Conservation (phyloP, 2,113 vertebrate genomes). For the Apodemus speciosus region DNA sequence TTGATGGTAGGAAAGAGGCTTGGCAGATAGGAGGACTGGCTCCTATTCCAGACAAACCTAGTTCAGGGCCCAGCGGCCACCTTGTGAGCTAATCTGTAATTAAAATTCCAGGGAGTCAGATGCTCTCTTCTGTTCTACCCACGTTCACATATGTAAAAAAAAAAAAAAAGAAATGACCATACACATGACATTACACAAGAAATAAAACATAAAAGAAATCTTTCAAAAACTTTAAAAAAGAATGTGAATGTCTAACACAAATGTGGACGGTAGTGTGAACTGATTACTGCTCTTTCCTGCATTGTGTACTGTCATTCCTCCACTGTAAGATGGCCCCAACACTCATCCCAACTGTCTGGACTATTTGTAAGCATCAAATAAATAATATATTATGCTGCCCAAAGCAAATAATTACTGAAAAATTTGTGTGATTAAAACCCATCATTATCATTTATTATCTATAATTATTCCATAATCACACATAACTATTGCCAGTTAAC, state of each 20-base stretch:
- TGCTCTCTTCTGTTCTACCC: neutral
- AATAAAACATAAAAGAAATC: neutral
- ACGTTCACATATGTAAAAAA: neutral
- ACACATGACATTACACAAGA: neutral
- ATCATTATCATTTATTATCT: neutral
- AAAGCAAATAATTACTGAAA: neutral
- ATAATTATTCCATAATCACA: neutral
- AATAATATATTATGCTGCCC: neutral
- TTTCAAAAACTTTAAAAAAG: neutral
- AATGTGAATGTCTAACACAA: neutral
- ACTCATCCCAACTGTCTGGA: neutral
- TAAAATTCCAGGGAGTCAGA: neutral
- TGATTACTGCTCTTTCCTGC: neutral
- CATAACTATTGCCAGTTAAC: neutral
- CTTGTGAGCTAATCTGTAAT: neutral
- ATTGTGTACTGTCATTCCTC: neutral
- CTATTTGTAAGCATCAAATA: neutral
- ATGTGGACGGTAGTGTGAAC: neutral
- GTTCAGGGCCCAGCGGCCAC: neutral
- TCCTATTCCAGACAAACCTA: neutral
- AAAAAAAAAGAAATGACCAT: neutral
- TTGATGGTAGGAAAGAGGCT: neutral
- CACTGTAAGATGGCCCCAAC: neutral
- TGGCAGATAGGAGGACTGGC: neutral
- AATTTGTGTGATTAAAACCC: neutral